Conservation (phyloP, 2,888 invertebrate genomes). For the Brachyptera putata region DNA sequence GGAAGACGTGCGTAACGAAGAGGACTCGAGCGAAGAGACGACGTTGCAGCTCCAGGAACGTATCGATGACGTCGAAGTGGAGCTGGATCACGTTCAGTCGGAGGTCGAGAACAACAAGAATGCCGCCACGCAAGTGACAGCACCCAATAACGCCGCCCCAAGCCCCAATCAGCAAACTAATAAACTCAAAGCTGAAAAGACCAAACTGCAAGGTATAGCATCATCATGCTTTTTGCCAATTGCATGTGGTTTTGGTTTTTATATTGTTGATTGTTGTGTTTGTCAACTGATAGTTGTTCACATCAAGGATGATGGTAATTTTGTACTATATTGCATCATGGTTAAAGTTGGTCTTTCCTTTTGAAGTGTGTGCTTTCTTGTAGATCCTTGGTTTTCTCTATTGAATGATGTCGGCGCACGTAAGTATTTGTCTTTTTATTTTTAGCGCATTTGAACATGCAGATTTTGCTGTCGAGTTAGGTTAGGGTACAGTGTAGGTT, state of each 20-base stretch:
- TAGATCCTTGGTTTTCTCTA: too few relatives aligned
- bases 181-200: slow-evolving; percentile 21
- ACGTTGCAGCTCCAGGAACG: slow-evolving; percentile 26
- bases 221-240: neutral
- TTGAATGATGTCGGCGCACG: too few relatives aligned
- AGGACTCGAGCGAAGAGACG: slow-evolving; percentile 20
- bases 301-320: too few relatives aligned
- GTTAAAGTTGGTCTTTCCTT: too few relatives aligned
- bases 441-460: too few relatives aligned
- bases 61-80: slow-evolving; percentile 26
- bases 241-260: neutral
- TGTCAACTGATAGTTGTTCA: too few relatives aligned
- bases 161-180: slow-evolving; percentile 10
- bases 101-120: slow-evolving; percentile 10
- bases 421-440: too few relatives aligned
- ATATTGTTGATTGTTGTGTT: neutral
- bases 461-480: too few relatives aligned
- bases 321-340: too few relatives aligned
- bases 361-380: too few relatives aligned
- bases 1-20: slow-evolving; percentile 35
- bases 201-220: slow-evolving; percentile 27
- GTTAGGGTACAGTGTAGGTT: too few relatives aligned
- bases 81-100: slow-evolving; percentile 22
- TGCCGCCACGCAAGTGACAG: neutral
- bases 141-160: neutral